Evolutionary conservation across 2,797 vertebrate species (phyloP).

Genomic region (Zenarchopterus dispar): DNA sequence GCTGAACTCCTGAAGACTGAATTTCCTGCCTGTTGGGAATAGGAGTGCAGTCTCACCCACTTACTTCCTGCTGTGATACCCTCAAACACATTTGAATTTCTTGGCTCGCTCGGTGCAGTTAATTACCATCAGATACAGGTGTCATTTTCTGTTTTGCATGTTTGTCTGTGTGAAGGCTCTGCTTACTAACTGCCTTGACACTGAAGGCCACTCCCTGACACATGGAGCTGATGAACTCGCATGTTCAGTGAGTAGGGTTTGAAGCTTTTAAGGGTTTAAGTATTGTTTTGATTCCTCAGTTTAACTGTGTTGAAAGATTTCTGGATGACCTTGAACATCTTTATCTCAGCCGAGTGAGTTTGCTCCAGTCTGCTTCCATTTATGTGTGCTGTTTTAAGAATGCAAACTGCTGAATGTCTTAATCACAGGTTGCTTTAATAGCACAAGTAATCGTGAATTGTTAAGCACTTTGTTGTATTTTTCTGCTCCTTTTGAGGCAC

Average conservation of each 20-base stretch:
- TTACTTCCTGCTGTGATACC: no score
- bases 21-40: slow-evolving; percentile 4
- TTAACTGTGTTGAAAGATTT: no score
- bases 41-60: slow-evolving; percentile 9
- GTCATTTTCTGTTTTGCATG: not conserved
- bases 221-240: slow-evolving; percentile 10
- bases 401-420: no score
- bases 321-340: no score
- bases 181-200: slow-evolving; percentile 27
- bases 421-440: no score
- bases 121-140: not conserved
- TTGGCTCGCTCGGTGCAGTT: slow-evolving; percentile 18
- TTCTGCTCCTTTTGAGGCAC: no score
- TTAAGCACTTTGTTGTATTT: no score
- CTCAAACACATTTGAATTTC: slow-evolving; percentile 11
- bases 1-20: not conserved
- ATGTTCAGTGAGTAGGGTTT: not conserved
- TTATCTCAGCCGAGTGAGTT: no score
- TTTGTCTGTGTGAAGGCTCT: slow-evolving; percentile 31
- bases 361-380: no score
- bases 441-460: no score
- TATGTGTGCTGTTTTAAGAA: no score
- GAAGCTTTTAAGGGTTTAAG: not conserved
- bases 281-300: not conserved
- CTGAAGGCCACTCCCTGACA: slow-evolving; percentile 10